Conservation (phyloP, 2,113 vertebrate genomes). For the Mionectes macconnelli region DNA sequence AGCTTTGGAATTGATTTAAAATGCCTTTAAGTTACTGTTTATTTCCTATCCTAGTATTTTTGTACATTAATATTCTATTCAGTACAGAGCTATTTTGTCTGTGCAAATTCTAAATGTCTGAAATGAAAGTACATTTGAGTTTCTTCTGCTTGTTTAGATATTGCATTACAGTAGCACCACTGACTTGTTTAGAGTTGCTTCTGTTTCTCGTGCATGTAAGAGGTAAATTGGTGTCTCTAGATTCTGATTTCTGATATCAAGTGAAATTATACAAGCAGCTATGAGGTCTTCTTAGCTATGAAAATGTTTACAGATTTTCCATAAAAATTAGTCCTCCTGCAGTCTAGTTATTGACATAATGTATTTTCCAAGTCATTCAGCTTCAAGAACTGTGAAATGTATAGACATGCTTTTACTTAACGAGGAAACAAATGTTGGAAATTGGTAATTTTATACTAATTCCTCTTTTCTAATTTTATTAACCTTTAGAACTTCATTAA, state of each 20-base stretch:
- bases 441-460: neutral
- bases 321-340: neutral
- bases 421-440: neutral
- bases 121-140: neutral
- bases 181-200: neutral
- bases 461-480: neutral
- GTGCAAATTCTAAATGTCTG: neutral
- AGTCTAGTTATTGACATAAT: neutral
- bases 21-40: neutral
- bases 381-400: neutral
- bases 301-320: neutral
- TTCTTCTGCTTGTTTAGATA: neutral
- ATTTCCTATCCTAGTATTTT: neutral
- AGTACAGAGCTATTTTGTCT: neutral
- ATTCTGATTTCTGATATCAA: neutral
- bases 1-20: neutral
- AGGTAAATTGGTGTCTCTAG: neutral
- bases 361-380: neutral
- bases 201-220: neutral
- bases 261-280: neutral
- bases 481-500: neutral
- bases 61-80: neutral
- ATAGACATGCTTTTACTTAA: neutral
- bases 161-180: neutral
- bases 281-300: neutral